A percentile compares a stretch with the other conserved stretches of the same genome.
Evolutionary conservation across 2,113 vertebrate genomes (phyloP).

Genomic region (Colaptes auratus): DNA sequence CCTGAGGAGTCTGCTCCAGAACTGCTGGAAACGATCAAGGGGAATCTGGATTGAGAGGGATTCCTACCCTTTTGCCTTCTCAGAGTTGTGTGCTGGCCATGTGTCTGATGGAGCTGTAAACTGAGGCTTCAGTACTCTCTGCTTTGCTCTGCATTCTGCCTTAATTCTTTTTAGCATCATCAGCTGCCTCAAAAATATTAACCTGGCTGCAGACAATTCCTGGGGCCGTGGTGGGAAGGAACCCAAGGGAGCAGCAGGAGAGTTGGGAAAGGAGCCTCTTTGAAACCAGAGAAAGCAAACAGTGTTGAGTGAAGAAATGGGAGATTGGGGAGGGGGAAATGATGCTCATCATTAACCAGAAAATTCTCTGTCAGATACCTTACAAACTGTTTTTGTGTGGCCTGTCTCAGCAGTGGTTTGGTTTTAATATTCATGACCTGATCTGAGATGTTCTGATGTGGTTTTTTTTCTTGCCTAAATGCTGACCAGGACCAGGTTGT

Average conservation of each 20-base stretch:
- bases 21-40: background rate
- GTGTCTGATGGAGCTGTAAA: background rate
- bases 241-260: background rate
- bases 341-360: background rate
- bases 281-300: background rate
- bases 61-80: background rate
- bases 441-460: background rate
- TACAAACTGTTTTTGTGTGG: background rate
- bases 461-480: background rate
- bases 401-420: background rate
- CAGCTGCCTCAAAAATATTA: background rate
- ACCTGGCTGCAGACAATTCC: background rate
- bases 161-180: background rate
- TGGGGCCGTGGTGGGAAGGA: background rate
- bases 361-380: background rate
- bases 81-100: background rate
- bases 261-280: background rate
- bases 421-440: background rate
- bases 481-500: background rate
- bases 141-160: background rate
- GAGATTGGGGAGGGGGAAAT: background rate
- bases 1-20: background rate
- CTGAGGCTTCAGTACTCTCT: background rate
- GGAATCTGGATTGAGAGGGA: background rate
- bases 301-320: background rate